Conservation (phyloP, 2,113 vertebrate species). For the Grantiella picta region DNA sequence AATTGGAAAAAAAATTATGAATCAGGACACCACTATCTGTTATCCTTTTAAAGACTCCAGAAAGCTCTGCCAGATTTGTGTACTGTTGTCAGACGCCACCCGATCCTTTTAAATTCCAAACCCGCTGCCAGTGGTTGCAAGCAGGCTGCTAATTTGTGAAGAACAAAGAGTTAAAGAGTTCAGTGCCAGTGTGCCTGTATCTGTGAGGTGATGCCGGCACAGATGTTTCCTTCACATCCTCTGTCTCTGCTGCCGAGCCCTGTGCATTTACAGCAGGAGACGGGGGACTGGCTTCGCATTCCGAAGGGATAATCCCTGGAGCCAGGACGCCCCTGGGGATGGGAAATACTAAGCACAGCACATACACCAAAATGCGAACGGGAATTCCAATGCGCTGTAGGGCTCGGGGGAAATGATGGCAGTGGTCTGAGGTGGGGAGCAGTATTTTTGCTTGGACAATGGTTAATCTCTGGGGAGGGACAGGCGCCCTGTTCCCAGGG, state of each 20-base stretch:
- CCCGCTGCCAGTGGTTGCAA: accelerated
- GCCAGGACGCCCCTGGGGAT: accelerated
- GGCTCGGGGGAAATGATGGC: accelerated
- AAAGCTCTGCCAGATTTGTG: neutral
- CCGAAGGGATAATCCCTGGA: neutral
- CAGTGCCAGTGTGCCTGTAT: neutral
- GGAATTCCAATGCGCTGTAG: neutral
- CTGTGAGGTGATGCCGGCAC: neutral
- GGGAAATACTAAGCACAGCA: neutral
- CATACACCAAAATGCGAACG: accelerated
- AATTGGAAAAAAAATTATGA: neutral
- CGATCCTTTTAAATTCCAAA: neutral
- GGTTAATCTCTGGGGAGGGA: neutral
- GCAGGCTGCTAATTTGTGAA: neutral
- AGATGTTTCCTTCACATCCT: neutral
- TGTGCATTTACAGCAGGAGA: accelerated
- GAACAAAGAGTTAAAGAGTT: neutral
- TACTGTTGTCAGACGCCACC: neutral
- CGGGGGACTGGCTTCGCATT: neutral
- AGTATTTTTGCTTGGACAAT: accelerated
- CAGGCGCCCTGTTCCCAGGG: accelerated
- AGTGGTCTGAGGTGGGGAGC: accelerated
- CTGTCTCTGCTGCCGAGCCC: neutral
- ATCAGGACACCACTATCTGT: neutral
- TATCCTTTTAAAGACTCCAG: neutral